These are phyloP conservation scores for Chiloscyllium punctatum DNA, from an alignment of 2,797 vertebrate species.

Conservation along the genomic window DNA sequence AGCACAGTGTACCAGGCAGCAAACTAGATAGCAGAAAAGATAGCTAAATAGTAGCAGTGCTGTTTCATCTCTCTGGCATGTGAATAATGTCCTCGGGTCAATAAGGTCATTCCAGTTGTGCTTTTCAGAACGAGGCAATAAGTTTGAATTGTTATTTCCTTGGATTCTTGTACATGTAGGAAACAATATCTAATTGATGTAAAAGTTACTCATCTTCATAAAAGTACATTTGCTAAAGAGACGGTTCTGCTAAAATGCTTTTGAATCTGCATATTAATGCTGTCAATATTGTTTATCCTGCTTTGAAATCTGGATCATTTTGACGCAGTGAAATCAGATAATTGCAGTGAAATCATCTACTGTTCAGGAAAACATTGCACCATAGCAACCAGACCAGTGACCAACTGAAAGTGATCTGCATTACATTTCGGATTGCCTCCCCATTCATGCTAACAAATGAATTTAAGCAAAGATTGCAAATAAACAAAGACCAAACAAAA, in stretches of 20 bases:
- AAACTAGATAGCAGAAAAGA: not conserved
- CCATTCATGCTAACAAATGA: not conserved
- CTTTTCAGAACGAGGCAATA: not conserved
- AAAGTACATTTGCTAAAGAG: not conserved
- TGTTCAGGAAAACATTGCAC: not conserved
- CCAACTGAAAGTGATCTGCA: not conserved
- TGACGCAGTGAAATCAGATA: not conserved
- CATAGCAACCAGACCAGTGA: not conserved
- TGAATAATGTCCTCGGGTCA: constrained; percentile 13
- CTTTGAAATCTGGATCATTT: not conserved
- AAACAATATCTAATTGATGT: not conserved
- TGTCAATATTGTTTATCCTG: not conserved
- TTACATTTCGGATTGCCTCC: not conserved
- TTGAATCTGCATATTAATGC: not conserved
- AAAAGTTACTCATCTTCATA: not conserved
- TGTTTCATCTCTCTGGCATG: not conserved
- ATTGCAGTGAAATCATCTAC: not conserved
- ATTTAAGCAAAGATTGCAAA: not conserved
- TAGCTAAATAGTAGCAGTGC: not conserved
- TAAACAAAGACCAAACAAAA: not conserved
- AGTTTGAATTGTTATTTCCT: constrained; percentile 1
- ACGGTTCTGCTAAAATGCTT: not conserved
- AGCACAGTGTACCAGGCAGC: not conserved
- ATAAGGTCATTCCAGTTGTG: not conserved
- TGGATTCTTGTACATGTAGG: not conserved